Evolutionary conservation across 2,113 vertebrate genomes (phyloP).

Genomic region (Corvus cornix): DNA sequence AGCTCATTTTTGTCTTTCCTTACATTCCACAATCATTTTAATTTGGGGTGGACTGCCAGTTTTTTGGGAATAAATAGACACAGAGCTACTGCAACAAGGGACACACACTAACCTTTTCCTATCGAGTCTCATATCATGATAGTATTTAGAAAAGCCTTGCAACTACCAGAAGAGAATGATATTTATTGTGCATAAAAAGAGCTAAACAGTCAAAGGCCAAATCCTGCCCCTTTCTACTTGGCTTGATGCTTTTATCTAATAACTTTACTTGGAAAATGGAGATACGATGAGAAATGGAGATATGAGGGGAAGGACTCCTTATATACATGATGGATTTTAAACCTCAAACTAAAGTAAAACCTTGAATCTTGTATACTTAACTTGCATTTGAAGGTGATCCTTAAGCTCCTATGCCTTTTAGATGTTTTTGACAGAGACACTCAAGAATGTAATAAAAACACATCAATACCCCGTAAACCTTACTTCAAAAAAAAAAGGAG

Average conservation of each 20-base stretch:
- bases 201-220: background rate
- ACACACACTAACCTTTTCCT: background rate
- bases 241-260: background rate
- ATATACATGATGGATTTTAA: background rate
- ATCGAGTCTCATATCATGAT: background rate
- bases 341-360: background rate
- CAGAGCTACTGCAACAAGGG: background rate
- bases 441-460: background rate
- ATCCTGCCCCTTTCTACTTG: background rate
- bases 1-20: background rate
- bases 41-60: background rate
- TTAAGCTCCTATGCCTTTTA: background rate
- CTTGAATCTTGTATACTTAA: background rate
- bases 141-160: background rate
- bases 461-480: background rate
- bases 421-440: background rate
- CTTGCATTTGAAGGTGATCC: background rate
- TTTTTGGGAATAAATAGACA: background rate
- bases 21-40: background rate
- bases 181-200: background rate
- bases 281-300: background rate
- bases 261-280: background rate
- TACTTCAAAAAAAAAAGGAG: background rate
- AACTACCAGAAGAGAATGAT: background rate
- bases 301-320: background rate